Conservation (phyloP, 2,113 vertebrate species). For the Oryzias celebensis region DNA sequence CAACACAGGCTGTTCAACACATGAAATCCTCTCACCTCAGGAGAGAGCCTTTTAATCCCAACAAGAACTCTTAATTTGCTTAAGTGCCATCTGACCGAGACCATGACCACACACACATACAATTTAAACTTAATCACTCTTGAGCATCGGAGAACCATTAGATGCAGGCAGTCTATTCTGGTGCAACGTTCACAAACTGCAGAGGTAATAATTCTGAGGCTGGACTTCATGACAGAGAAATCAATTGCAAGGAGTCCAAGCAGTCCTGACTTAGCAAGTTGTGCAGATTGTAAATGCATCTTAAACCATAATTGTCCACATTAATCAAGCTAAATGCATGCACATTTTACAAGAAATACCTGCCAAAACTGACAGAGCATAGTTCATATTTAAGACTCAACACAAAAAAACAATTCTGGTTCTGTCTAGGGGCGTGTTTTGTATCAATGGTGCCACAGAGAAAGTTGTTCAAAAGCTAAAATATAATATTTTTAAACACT, state of each 20-base stretch:
- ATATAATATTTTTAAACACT: no score
- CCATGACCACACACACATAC: slow-evolving; percentile 29
- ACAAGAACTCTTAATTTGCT: slow-evolving; percentile 69
- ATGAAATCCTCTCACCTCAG: slow-evolving; percentile 45
- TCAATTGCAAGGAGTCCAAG: slow-evolving; percentile 43
- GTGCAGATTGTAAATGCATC: slow-evolving; percentile 37
- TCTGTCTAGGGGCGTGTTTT: no score
- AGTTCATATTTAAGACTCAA: no score
- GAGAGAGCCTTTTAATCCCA: slow-evolving; percentile 57
- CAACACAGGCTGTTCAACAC: slow-evolving; percentile 38
- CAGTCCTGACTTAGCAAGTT: slow-evolving; percentile 60
- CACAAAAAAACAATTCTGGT: no score
- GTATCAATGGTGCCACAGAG: no score
- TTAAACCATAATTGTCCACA: slow-evolving; percentile 18
- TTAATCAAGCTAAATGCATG: slow-evolving; percentile 25
- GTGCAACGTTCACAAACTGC: slow-evolving; percentile 48
- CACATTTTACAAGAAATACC: not conserved
- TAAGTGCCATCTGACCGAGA: slow-evolving; percentile 65
- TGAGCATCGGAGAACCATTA: slow-evolving; percentile 38
- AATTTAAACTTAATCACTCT: slow-evolving; percentile 62
- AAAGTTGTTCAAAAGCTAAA: no score
- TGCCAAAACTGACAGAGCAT: not conserved
- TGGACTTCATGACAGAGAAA: slow-evolving; percentile 41
- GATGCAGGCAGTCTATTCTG: slow-evolving; percentile 26
- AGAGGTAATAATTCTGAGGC: slow-evolving; percentile 56